Evolutionary conservation across 2,797 vertebrate species (phyloP).

Genomic region (Protonibea diacanthus): DNA sequence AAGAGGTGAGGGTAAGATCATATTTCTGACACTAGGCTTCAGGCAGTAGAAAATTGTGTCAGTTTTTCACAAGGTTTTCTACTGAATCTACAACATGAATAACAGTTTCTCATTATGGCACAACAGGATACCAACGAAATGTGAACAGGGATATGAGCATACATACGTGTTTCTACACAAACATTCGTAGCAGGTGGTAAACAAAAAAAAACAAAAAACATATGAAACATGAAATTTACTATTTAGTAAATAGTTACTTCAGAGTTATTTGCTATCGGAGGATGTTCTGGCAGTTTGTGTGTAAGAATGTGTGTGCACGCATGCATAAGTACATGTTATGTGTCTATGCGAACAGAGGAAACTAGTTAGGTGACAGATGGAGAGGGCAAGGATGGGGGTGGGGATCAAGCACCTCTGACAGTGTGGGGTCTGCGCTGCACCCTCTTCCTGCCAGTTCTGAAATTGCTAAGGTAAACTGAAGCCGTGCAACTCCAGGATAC

Average conservation of each 20-base stretch:
- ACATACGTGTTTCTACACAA: constrained; percentile 21
- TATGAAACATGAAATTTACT: constrained; percentile 6
- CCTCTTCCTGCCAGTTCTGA: constrained; percentile 74
- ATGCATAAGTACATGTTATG: constrained; percentile 52
- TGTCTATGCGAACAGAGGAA: constrained; percentile 52
- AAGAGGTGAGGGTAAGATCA: constrained; percentile 79
- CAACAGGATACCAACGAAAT: constrained; percentile 49
- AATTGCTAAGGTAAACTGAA: constrained; percentile 72
- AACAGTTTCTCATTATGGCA: constrained; percentile 68
- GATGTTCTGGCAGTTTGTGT: constrained; percentile 9
- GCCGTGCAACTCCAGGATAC: constrained; percentile 53
- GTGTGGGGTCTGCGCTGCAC: constrained; percentile 71
- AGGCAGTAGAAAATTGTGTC: constrained; percentile 72
- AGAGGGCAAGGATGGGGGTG: constrained; percentile 78
- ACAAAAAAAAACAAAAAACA: constrained; percentile 2
- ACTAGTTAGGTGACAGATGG: constrained; percentile 85
- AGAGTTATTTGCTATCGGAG: not conserved
- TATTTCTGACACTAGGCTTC: constrained; percentile 79
- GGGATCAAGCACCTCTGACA: constrained; percentile 83
- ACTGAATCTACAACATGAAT: constrained; percentile 59
- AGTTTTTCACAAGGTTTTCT: constrained; percentile 69
- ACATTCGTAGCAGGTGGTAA: constrained; percentile 36
- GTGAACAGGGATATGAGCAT: constrained; percentile 17
- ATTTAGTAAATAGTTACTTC: not conserved
- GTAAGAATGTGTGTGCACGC: constrained; percentile 28